These are phyloP conservation scores for Rhea pennata DNA, from an alignment of 2,113 vertebrate species.

Conservation along the genomic window DNA sequence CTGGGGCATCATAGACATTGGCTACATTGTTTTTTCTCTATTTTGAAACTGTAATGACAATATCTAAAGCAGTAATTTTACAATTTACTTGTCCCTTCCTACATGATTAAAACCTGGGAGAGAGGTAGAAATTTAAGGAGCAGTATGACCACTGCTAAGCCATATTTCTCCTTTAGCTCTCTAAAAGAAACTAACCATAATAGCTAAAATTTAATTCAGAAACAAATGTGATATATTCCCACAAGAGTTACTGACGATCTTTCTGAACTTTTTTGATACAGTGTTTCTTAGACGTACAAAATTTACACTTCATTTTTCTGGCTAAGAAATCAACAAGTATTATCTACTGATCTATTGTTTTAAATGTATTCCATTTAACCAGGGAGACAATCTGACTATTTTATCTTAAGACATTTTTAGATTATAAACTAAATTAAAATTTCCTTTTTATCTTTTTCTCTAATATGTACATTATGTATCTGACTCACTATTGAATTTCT, in stretches of 20 bases:
- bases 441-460: neutral
- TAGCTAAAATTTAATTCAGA: neutral
- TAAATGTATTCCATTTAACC: too few species aligned
- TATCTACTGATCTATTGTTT: too few species aligned
- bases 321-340: too few species aligned
- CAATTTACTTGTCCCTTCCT: neutral
- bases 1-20: neutral
- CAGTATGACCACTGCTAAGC: neutral
- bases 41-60: neutral
- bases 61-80: neutral
- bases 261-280: too few species aligned
- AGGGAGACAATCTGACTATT: too few species aligned
- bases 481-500: neutral
- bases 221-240: neutral
- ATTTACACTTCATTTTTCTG: too few species aligned
- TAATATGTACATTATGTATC: neutral
- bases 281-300: too few species aligned
- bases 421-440: too few species aligned
- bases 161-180: neutral
- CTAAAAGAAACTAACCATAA: neutral
- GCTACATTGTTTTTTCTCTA: neutral
- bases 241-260: neutral
- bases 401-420: too few species aligned
- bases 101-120: neutral
- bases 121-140: neutral